Conservation (phyloP, 2,888 invertebrate species). For the Drosophila helvetica region DNA sequence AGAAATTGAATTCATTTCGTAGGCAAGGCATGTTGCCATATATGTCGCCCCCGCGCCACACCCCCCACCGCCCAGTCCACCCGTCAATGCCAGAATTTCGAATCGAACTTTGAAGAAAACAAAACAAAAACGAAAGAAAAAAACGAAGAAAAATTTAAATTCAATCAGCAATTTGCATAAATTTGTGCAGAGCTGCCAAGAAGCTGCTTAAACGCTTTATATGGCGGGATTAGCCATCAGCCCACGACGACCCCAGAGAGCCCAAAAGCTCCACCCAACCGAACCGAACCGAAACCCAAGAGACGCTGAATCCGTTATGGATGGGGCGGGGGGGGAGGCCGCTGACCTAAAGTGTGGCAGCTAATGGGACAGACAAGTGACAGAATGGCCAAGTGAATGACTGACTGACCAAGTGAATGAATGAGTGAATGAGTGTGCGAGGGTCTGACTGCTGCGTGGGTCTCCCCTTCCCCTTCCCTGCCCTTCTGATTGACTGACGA, state of each 20-base stretch:
- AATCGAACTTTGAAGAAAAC: conserved; percentile 21
- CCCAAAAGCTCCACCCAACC: too few species aligned
- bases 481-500: conserved; percentile 1
- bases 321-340: neutral
- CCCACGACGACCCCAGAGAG: conserved; percentile 23
- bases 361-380: conserved; percentile 75
- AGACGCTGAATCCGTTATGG: conserved; percentile 46
- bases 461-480: conserved; percentile 33
- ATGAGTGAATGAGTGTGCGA: conserved; percentile 12
- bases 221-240: conserved; percentile 62
- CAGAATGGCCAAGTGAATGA: conserved; percentile 61
- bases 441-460: conserved; percentile 33
- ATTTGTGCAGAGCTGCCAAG: conserved; percentile 51
- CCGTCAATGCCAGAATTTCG: conserved; percentile 55
- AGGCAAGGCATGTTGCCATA: conserved; percentile 72
- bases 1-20: conserved; percentile 58
- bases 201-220: conserved; percentile 53
- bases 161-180: conserved; percentile 75
- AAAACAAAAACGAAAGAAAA: neutral
- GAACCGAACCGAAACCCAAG: neutral
- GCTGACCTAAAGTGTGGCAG: conserved; percentile 62
- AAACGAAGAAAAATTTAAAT: conserved; percentile 49
- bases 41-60: conserved; percentile 49
- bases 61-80: neutral
- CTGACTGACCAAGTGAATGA: conserved; percentile 32